phyloP scores from a whole-genome alignment of 2,113 vertebrate species.

The Myrmecophaga tridactyla region DNA sequence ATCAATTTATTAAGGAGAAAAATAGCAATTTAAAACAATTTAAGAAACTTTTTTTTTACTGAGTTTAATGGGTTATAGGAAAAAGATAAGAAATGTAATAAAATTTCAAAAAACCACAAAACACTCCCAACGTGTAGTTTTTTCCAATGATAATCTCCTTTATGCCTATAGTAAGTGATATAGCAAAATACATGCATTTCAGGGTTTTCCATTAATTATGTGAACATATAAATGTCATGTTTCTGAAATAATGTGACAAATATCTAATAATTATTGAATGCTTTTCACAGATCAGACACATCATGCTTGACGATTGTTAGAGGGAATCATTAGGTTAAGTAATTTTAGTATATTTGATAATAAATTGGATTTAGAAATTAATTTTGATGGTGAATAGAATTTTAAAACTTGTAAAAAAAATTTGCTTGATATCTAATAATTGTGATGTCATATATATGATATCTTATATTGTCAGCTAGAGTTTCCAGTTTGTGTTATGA shows the following conservation, averaged over 20 bases:
- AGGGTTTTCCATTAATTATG: neutral
- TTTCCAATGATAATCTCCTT: neutral
- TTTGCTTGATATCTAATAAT: neutral
- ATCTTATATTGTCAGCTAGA: slow-evolving; percentile 89
- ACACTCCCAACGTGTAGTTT: neutral
- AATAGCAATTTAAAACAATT: neutral
- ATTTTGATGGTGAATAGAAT: neutral
- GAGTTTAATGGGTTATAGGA: neutral
- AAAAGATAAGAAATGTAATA: neutral
- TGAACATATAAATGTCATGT: neutral
- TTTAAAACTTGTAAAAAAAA: neutral
- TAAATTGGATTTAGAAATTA: neutral
- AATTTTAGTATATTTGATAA: neutral
- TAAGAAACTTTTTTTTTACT: no score
- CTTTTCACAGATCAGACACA: neutral
- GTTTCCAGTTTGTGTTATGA: slow-evolving; percentile 90
- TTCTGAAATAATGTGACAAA: neutral
- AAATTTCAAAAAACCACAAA: neutral
- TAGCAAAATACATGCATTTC: no score
- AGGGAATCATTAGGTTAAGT: neutral
- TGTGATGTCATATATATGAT: neutral
- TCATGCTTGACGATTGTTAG: neutral
- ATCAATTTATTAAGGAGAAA: neutral
- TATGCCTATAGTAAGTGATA: no score
- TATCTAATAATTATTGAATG: no score